phyloP scores from a whole-genome alignment of 2,113 vertebrate genomes.

The Hemiscyllium ocellatum region DNA sequence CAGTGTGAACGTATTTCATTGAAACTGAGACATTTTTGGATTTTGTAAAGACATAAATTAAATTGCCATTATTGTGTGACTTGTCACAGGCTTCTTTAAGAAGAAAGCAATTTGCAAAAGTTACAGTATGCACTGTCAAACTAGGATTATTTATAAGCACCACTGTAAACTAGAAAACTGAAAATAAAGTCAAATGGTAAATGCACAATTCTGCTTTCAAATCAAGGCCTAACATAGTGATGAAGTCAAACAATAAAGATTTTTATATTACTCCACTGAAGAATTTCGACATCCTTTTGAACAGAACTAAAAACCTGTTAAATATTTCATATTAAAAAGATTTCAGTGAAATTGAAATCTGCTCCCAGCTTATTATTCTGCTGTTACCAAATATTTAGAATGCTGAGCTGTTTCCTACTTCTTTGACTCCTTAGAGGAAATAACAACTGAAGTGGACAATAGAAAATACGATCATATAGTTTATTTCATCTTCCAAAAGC shows the following conservation, averaged over 20 bases:
- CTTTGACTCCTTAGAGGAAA: not conserved
- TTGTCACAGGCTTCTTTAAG: not conserved
- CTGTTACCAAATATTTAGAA: not conserved
- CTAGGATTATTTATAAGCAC: slow-evolving; percentile 11
- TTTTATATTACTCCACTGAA: not conserved
- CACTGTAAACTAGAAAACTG: not conserved
- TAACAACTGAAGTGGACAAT: not conserved
- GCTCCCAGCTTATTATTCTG: not conserved
- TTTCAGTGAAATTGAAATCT: not conserved
- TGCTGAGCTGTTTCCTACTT: not conserved
- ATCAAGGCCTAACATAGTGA: not conserved
- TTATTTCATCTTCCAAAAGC: not conserved
- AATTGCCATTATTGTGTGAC: not conserved
- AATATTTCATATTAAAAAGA: not conserved
- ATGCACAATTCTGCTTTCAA: not conserved
- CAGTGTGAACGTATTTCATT: not conserved
- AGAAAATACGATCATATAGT: not conserved
- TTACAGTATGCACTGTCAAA: not conserved
- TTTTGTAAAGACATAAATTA: not conserved
- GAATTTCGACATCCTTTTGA: not conserved
- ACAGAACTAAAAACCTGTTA: not conserved
- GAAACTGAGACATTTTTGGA: not conserved
- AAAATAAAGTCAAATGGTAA: not conserved
- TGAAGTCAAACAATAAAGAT: not conserved
- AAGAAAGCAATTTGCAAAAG: not conserved